phyloP scores from a whole-genome alignment of 2,113 vertebrate genomes.

The Mungos mungo region DNA sequence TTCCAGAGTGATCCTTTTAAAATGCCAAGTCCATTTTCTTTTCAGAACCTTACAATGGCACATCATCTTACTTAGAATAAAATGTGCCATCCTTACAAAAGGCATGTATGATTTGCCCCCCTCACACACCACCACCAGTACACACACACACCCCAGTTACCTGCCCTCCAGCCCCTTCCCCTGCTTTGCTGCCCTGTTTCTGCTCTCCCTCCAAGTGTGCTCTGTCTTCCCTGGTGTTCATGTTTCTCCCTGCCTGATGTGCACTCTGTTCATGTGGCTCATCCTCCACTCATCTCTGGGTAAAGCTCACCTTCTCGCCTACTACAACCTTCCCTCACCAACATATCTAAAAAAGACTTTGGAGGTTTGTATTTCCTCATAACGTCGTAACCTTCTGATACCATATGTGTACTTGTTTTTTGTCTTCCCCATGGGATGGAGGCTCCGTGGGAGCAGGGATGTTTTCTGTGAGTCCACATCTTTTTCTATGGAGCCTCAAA shows the following conservation, averaged over 20 bases:
- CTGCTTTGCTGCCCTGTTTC: not conserved
- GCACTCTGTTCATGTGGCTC: not conserved
- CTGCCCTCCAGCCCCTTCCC: not conserved
- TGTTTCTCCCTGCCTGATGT: not conserved
- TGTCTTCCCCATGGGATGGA: not conserved
- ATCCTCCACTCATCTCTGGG: not conserved
- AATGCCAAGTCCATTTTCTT: not conserved
- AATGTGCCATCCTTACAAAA: not conserved
- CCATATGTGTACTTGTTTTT: not conserved
- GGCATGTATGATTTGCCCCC: not conserved
- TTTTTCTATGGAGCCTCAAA: not conserved
- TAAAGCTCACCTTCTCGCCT: not conserved
- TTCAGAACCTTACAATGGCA: not conserved
- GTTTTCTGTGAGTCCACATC: not conserved
- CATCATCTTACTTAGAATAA: not conserved
- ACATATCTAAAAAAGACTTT: not conserved
- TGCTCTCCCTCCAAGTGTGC: not conserved
- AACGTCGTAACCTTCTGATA: not conserved
- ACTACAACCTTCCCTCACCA: not conserved
- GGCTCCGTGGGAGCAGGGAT: not conserved
- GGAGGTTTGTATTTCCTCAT: not conserved
- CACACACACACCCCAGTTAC: fast-evolving
- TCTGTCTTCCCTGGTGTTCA: not conserved
- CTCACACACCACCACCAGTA: not conserved
- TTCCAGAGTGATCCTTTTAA: not conserved